These are phyloP conservation scores for Lutraria lutraria DNA, from an alignment of 2,888 invertebrate genomes.

Conservation along the genomic window DNA sequence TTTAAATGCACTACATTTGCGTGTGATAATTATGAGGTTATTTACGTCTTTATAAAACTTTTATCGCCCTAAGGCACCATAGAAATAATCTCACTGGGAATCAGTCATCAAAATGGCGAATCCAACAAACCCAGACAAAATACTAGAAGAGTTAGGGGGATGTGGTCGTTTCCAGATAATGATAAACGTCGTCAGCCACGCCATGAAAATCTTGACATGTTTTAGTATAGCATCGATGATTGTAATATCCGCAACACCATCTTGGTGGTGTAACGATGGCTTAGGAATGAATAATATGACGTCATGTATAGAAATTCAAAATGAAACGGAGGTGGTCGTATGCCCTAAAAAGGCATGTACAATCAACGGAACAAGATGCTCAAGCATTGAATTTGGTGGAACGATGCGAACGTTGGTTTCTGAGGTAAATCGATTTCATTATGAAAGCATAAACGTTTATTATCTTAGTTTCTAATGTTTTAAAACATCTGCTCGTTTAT, in stretches of 20 bases:
- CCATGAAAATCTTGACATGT: conserved; percentile 42
- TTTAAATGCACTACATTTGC: no score
- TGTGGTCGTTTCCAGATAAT: conserved; percentile 51
- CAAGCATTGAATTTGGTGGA: conserved; percentile 31
- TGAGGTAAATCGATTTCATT: conserved; percentile 28
- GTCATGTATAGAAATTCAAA: conserved; percentile 10
- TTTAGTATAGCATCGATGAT: conserved; percentile 30
- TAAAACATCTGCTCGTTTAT: no score
- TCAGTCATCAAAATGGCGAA: conserved; percentile 3
- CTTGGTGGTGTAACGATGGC: conserved; percentile 46
- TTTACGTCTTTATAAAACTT: no score
- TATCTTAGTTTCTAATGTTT: no score
- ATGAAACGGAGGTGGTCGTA: not conserved
- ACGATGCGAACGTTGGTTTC: conserved; percentile 36
- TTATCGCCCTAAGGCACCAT: no score
- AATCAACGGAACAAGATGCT: conserved; percentile 47
- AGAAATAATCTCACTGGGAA: not conserved
- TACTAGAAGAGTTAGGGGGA: conserved; percentile 50
- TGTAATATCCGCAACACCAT: conserved; percentile 27
- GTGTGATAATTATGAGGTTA: no score
- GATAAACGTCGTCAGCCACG: conserved; percentile 35
- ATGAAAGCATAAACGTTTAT: no score
- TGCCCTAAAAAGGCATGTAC: conserved; percentile 37
- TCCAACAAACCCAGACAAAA: conserved; percentile 40
- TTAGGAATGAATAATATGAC: conserved; percentile 10